These are phyloP conservation scores for Ectropis grisescens DNA, from an alignment of 1,140 invertebrate genomes.

Conservation along the genomic window DNA sequence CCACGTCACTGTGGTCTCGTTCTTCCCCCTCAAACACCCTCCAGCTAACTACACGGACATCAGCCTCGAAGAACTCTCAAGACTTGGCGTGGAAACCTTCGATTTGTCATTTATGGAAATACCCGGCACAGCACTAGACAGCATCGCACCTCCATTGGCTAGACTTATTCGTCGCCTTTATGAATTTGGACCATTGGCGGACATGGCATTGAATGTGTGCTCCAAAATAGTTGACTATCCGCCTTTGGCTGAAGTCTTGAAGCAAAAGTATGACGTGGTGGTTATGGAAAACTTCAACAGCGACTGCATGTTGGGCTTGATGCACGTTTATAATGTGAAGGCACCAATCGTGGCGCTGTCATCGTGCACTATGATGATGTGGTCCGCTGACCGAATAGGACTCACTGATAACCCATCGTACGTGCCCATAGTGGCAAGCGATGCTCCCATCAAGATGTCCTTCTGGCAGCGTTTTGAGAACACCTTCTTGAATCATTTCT, in stretches of 20 bases:
- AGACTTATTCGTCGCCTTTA: conserved; percentile 19
- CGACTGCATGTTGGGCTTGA: conserved; percentile 75
- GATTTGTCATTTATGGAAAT: conserved; percentile 34
- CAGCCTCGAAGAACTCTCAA: conserved; percentile 36
- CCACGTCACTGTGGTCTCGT: conserved; percentile 75
- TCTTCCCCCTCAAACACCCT: conserved; percentile 44
- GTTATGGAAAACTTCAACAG: conserved; percentile 76
- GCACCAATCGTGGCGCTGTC: conserved; percentile 72
- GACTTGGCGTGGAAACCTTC: conserved; percentile 31
- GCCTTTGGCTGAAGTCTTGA: conserved; percentile 38
- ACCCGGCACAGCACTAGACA: conserved; percentile 15
- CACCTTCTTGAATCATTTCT: conserved; percentile 22
- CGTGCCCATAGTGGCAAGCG: conserved; percentile 68
- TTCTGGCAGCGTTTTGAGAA: conserved; percentile 73
- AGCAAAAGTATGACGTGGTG: conserved; percentile 73
- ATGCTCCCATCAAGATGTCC: conserved; percentile 59
- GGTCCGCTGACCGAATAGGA: conserved; percentile 70
- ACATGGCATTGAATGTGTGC: conserved; percentile 50
- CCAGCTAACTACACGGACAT: conserved; percentile 37
- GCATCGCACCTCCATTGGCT: conserved; percentile 22
- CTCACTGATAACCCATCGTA: conserved; percentile 74
- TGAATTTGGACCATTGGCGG: conserved; percentile 28
- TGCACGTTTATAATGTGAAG: conserved; percentile 57
- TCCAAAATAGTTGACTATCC: conserved; percentile 30
- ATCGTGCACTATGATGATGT: conserved; percentile 72